phyloP scores from a whole-genome alignment of 2,797 vertebrate species.

The Ispidina picta region DNA sequence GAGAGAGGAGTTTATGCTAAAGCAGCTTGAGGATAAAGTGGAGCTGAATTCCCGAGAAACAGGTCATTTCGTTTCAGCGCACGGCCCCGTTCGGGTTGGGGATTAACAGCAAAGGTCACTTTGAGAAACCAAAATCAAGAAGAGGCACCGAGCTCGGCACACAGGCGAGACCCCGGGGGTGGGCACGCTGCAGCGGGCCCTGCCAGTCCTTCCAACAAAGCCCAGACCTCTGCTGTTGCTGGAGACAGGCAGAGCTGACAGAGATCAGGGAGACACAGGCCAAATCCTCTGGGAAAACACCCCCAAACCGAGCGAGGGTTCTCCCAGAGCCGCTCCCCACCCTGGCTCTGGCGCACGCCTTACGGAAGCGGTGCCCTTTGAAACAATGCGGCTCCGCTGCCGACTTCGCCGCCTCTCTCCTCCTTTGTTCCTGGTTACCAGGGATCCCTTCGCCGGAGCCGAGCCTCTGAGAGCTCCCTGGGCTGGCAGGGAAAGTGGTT shows the following conservation, averaged over 20 bases:
- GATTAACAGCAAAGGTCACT: constrained; percentile 61
- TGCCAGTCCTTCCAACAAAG: not conserved
- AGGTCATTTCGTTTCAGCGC: constrained; percentile 1
- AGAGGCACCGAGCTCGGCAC: not conserved
- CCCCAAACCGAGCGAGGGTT: not conserved
- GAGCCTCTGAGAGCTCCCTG: not conserved
- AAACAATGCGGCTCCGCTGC: not conserved
- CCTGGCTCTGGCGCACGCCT: not conserved
- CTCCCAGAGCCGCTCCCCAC: not conserved
- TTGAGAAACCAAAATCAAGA: constrained; percentile 11
- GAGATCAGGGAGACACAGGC: constrained; percentile 14
- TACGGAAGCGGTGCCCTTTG: not conserved
- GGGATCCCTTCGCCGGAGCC: not conserved
- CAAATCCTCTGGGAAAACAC: not conserved
- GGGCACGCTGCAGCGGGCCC: not conserved
- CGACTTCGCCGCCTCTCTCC: not conserved
- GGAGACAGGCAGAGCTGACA: constrained; percentile 4
- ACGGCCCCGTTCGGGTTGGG: not conserved
- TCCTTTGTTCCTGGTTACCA: constrained; percentile 21
- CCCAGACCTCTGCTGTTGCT: not conserved
- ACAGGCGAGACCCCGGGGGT: not conserved
- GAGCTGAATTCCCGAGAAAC: constrained; percentile 40
- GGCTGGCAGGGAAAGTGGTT: not conserved
- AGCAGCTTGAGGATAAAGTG: constrained; percentile 49
- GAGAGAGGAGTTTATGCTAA: constrained; percentile 15